These are phyloP conservation scores for Diprion similis DNA, from an alignment of 1,140 invertebrate species.

Conservation along the genomic window DNA sequence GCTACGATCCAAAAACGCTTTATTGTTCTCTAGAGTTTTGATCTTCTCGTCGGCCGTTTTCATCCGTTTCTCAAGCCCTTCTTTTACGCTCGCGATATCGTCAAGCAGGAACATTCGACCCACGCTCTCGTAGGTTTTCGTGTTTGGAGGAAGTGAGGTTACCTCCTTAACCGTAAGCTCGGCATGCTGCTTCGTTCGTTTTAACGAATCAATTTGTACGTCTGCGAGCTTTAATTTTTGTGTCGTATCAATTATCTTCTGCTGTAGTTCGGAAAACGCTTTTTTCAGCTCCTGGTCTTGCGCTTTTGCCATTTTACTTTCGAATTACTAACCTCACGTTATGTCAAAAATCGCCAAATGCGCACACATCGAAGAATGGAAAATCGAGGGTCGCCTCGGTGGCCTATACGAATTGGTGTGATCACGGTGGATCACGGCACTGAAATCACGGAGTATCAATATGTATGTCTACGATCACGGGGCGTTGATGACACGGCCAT, in stretches of 20 bases:
- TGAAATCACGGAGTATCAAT: no score
- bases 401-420: no score
- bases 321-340: slow-evolving; percentile 1
- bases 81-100: slow-evolving; percentile 70
- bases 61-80: slow-evolving; percentile 69
- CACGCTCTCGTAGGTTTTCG: slow-evolving; percentile 79
- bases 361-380: no score
- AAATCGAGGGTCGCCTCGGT: no score
- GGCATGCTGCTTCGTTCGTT: slow-evolving; percentile 72
- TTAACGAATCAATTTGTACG: slow-evolving; percentile 77
- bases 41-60: slow-evolving; percentile 73
- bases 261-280: slow-evolving; percentile 84
- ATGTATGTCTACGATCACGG: no score
- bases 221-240: slow-evolving; percentile 83
- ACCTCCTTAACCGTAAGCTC: slow-evolving; percentile 73
- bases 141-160: slow-evolving; percentile 64
- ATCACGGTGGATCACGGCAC: no score
- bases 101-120: slow-evolving; percentile 86
- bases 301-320: slow-evolving; percentile 46
- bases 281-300: slow-evolving; percentile 68
- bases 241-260: slow-evolving; percentile 81
- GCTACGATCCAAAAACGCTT: slow-evolving; percentile 77
- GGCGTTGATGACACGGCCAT: no score
- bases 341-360: neutral
- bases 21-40: slow-evolving; percentile 75